phyloP scores from a whole-genome alignment of 2,797 vertebrate genomes.

The Pseudomugil gertrudae region DNA sequence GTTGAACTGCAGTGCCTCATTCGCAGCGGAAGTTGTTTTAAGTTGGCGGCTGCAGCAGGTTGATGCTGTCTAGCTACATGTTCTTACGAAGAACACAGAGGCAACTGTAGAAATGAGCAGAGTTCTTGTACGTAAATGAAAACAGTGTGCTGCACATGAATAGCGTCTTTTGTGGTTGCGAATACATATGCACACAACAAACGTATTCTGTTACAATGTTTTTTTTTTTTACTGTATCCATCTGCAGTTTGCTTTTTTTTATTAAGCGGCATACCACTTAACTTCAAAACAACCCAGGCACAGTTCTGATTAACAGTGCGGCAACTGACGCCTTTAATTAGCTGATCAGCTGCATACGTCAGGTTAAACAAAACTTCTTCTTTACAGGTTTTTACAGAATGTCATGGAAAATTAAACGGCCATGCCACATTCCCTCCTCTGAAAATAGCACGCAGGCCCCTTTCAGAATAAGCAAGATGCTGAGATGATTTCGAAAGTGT shows the following conservation, averaged over 20 bases:
- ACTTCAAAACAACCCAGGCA: constrained; percentile 71
- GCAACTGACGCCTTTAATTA: constrained; percentile 75
- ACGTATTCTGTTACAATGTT: constrained; percentile 76
- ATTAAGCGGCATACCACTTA: constrained; percentile 63
- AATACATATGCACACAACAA: constrained; percentile 66
- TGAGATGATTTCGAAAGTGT: constrained; percentile 55
- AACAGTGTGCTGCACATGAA: constrained; percentile 67
- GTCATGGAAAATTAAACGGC: constrained; percentile 80
- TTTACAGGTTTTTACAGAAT: constrained; percentile 66
- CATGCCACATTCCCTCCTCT: constrained; percentile 63
- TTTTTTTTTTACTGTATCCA: constrained; percentile 69
- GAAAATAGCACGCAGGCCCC: constrained; percentile 65
- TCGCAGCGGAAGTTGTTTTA: constrained; percentile 75
- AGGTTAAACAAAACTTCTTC: constrained; percentile 70
- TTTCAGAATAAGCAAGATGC: constrained; percentile 62
- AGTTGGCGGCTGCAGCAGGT: constrained; percentile 66
- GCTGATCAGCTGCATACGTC: constrained; percentile 78
- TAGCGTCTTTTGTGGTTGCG: constrained; percentile 70
- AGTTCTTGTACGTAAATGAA: constrained; percentile 66
- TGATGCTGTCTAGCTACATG: constrained; percentile 47
- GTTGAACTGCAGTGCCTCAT: constrained; percentile 53
- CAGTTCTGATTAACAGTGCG: constrained; percentile 68
- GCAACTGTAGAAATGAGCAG: constrained; percentile 69
- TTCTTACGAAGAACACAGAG: constrained; percentile 72
- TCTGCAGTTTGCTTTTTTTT: constrained; percentile 53